Percentiles rank a stretch among this genome's conserved stretches.
Evolutionary conservation across 2,888 invertebrate genomes (phyloP).

Genomic region (Limenitis camilla): DNA sequence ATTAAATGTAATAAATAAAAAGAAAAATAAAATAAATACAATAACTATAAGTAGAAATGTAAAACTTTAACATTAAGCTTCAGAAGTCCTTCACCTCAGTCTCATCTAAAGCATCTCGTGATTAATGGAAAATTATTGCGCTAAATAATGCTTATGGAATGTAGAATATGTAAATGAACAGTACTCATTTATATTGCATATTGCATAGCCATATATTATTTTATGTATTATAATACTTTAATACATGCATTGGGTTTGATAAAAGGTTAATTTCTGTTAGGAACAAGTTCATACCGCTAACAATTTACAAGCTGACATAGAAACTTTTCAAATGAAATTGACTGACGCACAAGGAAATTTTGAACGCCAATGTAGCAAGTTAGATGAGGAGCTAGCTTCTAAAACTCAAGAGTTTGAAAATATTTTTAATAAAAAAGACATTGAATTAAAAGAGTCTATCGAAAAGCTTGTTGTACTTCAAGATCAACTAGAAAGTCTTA

Average conservation of each 20-base stretch:
- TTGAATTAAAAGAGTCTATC: constrained; percentile 39
- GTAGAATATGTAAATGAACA: not conserved
- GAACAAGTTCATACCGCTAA: constrained; percentile 40
- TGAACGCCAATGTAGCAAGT: constrained; percentile 32
- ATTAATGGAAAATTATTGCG: not conserved
- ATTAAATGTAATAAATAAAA: too few species aligned
- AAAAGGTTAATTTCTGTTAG: constrained; percentile 37
- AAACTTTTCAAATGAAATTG: constrained; percentile 41
- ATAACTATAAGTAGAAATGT: too few species aligned
- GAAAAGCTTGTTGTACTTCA: constrained; percentile 36
- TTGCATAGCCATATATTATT: too few species aligned
- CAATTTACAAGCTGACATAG: constrained; percentile 44
- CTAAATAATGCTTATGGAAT: not conserved
- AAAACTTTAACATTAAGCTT: too few species aligned
- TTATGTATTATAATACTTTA: too few species aligned
- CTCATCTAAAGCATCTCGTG: too few species aligned
- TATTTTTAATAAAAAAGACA: constrained; percentile 38
- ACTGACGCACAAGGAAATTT: constrained; percentile 34
- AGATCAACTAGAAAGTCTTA: constrained; percentile 34
- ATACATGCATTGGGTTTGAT: too few species aligned
- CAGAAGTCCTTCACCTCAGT: too few species aligned
- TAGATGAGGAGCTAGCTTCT: constrained; percentile 35
- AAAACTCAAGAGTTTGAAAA: constrained; percentile 40
- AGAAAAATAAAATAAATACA: too few species aligned
- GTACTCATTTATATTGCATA: too few species aligned